A percentile compares a stretch with the other conserved stretches of the same genome.
Evolutionary conservation across 1,140 invertebrate genomes (phyloP).

Genomic region (Daktulosphaira vitifoliae): DNA sequence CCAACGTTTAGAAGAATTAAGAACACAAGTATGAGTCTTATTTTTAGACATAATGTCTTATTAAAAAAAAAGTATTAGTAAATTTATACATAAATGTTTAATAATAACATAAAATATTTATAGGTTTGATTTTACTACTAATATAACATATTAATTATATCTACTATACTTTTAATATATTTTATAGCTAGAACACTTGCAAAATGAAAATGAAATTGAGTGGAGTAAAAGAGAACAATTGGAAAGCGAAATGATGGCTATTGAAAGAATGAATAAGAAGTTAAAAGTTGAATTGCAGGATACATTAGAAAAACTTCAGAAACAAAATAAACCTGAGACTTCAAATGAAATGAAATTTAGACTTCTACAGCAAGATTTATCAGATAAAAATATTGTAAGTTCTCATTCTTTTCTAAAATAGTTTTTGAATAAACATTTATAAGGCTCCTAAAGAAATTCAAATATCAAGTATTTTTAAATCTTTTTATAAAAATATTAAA

Average conservation of each 20-base stretch:
- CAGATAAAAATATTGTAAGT: constrained; percentile 61
- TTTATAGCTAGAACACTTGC: constrained; percentile 63
- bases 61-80: no score
- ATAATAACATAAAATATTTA: no score
- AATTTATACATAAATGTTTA: neutral
- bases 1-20: constrained; percentile 58
- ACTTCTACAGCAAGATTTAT: constrained; percentile 61
- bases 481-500: no score
- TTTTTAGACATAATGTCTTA: no score
- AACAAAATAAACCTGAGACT: constrained; percentile 53
- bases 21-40: constrained; percentile 50
- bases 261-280: constrained; percentile 86
- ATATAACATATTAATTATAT: no score
- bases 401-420: neutral
- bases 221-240: constrained; percentile 84
- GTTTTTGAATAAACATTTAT: no score
- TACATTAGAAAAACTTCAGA: constrained; percentile 63
- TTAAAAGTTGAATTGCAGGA: constrained; percentile 72
- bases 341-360: constrained; percentile 56
- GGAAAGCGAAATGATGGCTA: constrained; percentile 76
- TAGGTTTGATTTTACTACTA: no score
- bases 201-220: constrained; percentile 84
- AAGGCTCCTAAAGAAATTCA: no score
- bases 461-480: no score
- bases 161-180: neutral